phyloP scores from a whole-genome alignment of 2,113 vertebrate species.

The Syngnathus typhle region DNA sequence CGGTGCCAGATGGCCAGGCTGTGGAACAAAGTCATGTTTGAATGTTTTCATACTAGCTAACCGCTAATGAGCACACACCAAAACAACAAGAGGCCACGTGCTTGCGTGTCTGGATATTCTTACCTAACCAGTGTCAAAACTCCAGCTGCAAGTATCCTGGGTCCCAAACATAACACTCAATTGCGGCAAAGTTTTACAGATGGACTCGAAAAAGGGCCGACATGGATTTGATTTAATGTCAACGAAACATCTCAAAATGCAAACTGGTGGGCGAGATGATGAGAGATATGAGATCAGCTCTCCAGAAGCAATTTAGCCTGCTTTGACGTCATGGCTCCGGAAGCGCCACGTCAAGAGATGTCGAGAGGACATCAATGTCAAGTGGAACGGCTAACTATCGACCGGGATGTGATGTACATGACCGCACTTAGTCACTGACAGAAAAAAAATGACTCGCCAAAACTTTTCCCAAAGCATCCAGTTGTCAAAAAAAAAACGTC shows the following conservation, averaged over 20 bases:
- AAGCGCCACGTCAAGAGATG: background rate
- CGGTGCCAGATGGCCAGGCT: constrained; percentile 10
- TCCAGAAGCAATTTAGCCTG: background rate
- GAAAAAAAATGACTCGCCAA: background rate
- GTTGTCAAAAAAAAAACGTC: too few relatives aligned
- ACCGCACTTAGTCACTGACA: background rate
- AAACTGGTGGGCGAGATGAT: background rate
- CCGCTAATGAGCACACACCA: constrained; percentile 15
- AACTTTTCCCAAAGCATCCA: background rate
- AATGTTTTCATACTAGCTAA: constrained; percentile 13
- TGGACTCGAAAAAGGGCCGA: too few relatives aligned
- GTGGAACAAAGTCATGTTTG: constrained; percentile 24
- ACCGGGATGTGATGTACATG: background rate
- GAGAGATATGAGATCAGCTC: background rate
- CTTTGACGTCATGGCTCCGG: background rate
- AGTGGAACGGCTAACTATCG: background rate
- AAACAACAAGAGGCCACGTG: background rate
- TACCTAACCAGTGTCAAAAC: background rate
- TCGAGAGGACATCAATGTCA: background rate
- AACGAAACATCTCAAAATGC: too few relatives aligned
- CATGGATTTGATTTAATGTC: too few relatives aligned
- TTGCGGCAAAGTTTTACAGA: too few relatives aligned
- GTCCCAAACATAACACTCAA: background rate
- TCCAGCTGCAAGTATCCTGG: background rate
- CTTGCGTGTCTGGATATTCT: background rate